A percentile compares a stretch with the other conserved stretches of the same genome.
These are phyloP conservation scores for Lasioglossum zephyrum DNA, from an alignment of 2,888 invertebrate genomes.

Conservation along the genomic window DNA sequence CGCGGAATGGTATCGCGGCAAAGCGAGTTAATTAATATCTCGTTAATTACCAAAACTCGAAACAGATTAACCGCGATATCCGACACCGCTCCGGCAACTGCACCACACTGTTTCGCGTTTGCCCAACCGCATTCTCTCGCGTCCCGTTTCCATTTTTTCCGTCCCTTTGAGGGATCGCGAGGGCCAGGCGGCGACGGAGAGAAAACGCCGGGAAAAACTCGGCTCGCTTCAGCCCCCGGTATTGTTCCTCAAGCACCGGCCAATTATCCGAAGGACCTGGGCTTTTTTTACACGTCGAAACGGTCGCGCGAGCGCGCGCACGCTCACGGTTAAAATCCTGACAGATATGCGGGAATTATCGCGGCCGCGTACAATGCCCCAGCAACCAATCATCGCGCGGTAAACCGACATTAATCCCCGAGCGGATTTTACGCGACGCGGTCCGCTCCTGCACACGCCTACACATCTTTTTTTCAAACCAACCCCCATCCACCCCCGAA, in stretches of 20 bases:
- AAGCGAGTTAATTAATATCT: conserved; percentile 13
- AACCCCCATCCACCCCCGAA: not conserved
- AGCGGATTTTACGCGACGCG: conserved; percentile 68
- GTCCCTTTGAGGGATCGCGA: not conserved
- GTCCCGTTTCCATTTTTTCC: not conserved
- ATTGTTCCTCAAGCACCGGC: conserved; percentile 11
- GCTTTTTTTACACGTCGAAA: not conserved
- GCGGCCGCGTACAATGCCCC: conserved; percentile 52
- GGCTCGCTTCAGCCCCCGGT: not conserved
- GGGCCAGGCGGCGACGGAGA: not conserved
- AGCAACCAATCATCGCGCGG: conserved; percentile 70
- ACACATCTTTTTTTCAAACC: not conserved
- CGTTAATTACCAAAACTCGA: conserved; percentile 2
- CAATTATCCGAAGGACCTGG: conserved; percentile 29
- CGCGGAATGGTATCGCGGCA: not conserved
- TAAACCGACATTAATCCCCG: conserved; percentile 76
- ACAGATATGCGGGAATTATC: conserved; percentile 62
- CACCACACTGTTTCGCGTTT: not conserved
- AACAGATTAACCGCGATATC: not conserved
- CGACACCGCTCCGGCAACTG: not conserved
- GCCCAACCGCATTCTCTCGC: not conserved
- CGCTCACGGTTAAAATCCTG: conserved; percentile 38
- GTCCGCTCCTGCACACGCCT: conserved; percentile 35
- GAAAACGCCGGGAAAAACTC: not conserved
- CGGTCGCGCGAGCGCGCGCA: not conserved